phyloP scores from a whole-genome alignment of 2,888 invertebrate species.

The Sminthurinus aureus region DNA sequence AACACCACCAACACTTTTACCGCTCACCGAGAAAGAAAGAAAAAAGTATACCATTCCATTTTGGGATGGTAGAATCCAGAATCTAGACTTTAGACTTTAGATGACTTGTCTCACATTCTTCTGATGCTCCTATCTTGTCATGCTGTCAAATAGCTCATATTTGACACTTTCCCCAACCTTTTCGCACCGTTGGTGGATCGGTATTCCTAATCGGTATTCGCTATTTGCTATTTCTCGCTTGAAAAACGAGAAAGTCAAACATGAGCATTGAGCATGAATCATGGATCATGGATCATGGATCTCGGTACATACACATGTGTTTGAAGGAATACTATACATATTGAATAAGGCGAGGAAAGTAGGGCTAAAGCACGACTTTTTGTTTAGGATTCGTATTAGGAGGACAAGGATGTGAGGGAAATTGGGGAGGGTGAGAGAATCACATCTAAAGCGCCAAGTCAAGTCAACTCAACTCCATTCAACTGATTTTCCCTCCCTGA shows the following conservation, averaged over 20 bases:
- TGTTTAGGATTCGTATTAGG: slow-evolving; percentile 10
- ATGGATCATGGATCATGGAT: too few species aligned
- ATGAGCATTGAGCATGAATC: too few species aligned
- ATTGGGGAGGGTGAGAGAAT: not conserved
- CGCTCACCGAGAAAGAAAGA: slow-evolving; percentile 3
- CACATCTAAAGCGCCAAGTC: not conserved
- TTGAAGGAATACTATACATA: too few species aligned
- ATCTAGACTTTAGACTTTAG: too few species aligned
- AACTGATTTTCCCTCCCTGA: not conserved
- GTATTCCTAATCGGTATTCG: not conserved
- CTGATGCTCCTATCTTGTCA: slow-evolving; percentile 7
- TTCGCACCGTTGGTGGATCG: not conserved
- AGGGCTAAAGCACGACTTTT: slow-evolving; percentile 10
- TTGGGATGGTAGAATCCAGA: too few species aligned
- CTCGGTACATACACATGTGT: too few species aligned
- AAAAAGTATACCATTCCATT: too few species aligned
- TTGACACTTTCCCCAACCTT: slow-evolving; percentile 3
- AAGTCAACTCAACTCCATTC: not conserved
- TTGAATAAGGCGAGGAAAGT: not conserved
- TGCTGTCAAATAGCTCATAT: not conserved
- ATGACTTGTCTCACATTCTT: slow-evolving; percentile 26
- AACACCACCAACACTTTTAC: slow-evolving; percentile 21
- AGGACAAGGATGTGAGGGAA: not conserved
- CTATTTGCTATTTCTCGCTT: not conserved
- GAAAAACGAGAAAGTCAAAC: not conserved